phyloP scores from a whole-genome alignment of 1,140 invertebrate genomes.

The Diplogasteroides magnus region DNA sequence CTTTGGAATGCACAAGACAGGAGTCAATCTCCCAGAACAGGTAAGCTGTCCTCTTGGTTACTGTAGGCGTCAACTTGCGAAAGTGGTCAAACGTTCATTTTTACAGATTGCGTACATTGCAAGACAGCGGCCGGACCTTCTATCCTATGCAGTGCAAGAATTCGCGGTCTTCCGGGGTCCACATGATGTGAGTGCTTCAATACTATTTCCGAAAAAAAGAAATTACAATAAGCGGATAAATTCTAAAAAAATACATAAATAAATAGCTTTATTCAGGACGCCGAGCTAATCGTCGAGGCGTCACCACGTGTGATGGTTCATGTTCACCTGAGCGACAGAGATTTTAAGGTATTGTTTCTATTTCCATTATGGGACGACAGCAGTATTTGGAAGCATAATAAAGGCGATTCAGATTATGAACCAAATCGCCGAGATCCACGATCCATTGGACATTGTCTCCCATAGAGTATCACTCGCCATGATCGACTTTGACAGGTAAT shows the following conservation, averaged over 20 bases:
- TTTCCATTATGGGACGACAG: no score
- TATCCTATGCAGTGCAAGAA: slow-evolving; percentile 20
- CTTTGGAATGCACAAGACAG: neutral
- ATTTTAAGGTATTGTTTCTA: slow-evolving; percentile 30
- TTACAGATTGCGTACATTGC: slow-evolving; percentile 20
- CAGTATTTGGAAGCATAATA: neutral
- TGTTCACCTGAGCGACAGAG: slow-evolving; percentile 20
- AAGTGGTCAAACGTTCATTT: neutral
- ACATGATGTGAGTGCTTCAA: neutral
- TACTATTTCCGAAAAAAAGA: slow-evolving; percentile 2
- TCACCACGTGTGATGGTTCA: slow-evolving; percentile 23
- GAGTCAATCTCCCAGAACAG: neutral
- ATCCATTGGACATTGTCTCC: slow-evolving; percentile 23
- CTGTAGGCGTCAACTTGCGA: no score
- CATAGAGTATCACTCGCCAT: slow-evolving; percentile 26
- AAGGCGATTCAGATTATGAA: slow-evolving; percentile 11
- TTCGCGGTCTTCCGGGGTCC: neutral
- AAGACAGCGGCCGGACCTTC: slow-evolving; percentile 22
- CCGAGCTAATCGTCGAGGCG: slow-evolving; percentile 7
- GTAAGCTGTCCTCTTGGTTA: neutral
- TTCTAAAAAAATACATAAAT: no score
- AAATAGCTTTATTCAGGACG: no score
- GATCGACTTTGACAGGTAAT: slow-evolving; percentile 21
- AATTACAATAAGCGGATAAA: no score
- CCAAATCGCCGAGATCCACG: slow-evolving; percentile 24